Base-by-base conservation (phyloP, 1,140 invertebrate genomes). In the Ptiloglossa arizonensis region DNA sequence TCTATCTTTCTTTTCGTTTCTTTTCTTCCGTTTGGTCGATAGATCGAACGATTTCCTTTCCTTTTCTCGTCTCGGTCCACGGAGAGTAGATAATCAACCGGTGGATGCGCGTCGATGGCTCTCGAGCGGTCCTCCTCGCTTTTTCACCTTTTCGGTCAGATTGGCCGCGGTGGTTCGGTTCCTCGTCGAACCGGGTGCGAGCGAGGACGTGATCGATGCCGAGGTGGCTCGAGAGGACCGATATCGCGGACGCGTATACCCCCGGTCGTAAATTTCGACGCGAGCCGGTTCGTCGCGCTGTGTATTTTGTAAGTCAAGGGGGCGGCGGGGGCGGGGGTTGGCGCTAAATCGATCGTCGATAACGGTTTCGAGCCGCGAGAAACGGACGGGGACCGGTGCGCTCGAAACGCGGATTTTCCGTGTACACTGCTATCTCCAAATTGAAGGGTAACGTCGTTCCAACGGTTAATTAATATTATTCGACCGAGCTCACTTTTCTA, bases 21-120 rank as follows among this genome's bases (percentile, higher is more conserved):
- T n/a, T n/a, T n/a, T n/a, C n/a, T n/a, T 41, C 41, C 11, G 13
- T 41, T 41, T 11, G 2, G 9, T 15, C 9, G 35, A n/a, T 17
- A 11, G 35, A 15, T 32, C 64, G 22, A n/a, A 68, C 50, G 48
- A 41, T 72, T 50, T 38, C 27, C 22, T 50, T 32, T 70, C 63
- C 44, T 60, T 24, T 63, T 17, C 15, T 6, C 8, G n/a, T 41
- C 54, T n/a, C 48, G 22, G 48, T 19, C 11, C 5, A 46, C 17
- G n/a, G 41, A 29, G 22, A 8, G 19, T n/a, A 63, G 60, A 63
- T 69, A 69, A 75, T 38, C 68, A 41, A 44, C 54, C 54, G 69
- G 50, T 56, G 66, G 54, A 72, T 48, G 44, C 63, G 80, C 52
- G 75, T 85, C 67, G 69, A 74, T 79, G 80, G 72, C 35, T 35